Conservation (phyloP, 2,113 vertebrate species). For the Nannobrachium achirus region DNA sequence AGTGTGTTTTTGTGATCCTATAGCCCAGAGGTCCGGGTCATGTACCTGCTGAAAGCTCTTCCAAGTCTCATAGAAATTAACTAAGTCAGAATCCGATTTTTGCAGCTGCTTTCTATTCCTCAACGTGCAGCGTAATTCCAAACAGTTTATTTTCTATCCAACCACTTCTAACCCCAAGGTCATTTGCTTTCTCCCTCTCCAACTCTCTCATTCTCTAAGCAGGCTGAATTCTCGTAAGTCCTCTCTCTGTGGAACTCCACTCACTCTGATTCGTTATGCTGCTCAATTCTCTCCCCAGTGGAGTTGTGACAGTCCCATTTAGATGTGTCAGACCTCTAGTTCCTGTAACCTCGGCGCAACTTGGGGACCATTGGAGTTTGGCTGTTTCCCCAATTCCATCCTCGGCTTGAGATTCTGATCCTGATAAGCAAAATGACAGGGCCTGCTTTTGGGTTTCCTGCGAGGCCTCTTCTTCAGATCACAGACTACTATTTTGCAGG, state of each 20-base stretch:
- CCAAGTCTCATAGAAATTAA: conserved; percentile 67
- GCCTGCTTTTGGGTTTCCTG: conserved; percentile 17
- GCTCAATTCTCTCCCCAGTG: conserved; percentile 47
- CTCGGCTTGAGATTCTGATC: conserved; percentile 28
- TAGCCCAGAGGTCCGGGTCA: conserved; percentile 58
- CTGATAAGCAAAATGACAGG: conserved; percentile 16
- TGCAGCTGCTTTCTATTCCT: conserved; percentile 81
- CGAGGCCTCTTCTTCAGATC: not conserved
- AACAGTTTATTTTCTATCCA: conserved; percentile 83
- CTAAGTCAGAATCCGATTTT: conserved; percentile 61
- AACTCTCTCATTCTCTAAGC: conserved; percentile 34
- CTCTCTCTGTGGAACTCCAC: conserved; percentile 56
- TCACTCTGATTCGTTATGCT: conserved; percentile 53
- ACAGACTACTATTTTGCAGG: not conserved
- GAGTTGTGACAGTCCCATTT: conserved; percentile 50
- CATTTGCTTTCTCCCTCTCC: conserved; percentile 61
- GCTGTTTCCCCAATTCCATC: conserved; percentile 10
- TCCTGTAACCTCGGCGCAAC: conserved; percentile 12
- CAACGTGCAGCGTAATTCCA: conserved; percentile 80
- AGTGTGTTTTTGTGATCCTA: conserved; percentile 55
- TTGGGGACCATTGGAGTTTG: not conserved
- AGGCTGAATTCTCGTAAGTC: conserved; percentile 64
- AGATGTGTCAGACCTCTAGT: conserved; percentile 40
- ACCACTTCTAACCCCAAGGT: conserved; percentile 77
- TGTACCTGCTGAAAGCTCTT: conserved; percentile 70